These are phyloP conservation scores for Gymnarchus niloticus DNA, from an alignment of 2,113 vertebrate genomes.

Conservation along the genomic window DNA sequence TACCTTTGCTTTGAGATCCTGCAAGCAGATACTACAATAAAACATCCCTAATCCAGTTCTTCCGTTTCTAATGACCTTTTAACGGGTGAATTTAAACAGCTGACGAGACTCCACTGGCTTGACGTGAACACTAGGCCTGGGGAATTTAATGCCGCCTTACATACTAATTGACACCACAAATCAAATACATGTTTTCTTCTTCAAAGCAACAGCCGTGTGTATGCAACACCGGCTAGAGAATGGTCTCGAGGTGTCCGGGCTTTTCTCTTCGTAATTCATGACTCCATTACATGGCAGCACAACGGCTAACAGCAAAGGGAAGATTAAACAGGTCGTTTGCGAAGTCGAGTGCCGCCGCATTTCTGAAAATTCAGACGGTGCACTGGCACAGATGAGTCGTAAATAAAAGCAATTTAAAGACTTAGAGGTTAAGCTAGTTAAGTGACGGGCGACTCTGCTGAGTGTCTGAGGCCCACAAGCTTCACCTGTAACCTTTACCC, in stretches of 20 bases:
- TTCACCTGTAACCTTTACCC: neutral
- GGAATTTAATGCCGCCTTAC: neutral
- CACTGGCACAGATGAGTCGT: neutral
- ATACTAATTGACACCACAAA: neutral
- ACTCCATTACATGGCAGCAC: neutral
- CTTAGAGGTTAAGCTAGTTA: neutral
- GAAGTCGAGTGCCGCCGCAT: neutral
- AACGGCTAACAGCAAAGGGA: conserved; percentile 5
- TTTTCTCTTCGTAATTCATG: conserved; percentile 6
- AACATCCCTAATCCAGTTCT: neutral
- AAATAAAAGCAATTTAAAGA: neutral
- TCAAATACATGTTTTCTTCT: neutral
- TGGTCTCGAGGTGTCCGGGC: neutral
- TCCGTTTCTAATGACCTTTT: neutral
- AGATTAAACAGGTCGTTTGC: conserved; percentile 16
- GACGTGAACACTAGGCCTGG: neutral
- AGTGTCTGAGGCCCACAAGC: neutral
- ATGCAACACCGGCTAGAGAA: neutral
- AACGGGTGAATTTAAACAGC: neutral
- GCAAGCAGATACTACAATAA: neutral
- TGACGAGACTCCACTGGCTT: neutral
- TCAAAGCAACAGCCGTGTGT: neutral
- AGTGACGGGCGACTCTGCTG: neutral
- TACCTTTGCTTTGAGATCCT: no score
- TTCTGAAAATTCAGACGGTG: neutral